Base-by-base conservation (phyloP, 2,888 invertebrate genomes). In the Drosophila pseudotalamancana region DNA sequence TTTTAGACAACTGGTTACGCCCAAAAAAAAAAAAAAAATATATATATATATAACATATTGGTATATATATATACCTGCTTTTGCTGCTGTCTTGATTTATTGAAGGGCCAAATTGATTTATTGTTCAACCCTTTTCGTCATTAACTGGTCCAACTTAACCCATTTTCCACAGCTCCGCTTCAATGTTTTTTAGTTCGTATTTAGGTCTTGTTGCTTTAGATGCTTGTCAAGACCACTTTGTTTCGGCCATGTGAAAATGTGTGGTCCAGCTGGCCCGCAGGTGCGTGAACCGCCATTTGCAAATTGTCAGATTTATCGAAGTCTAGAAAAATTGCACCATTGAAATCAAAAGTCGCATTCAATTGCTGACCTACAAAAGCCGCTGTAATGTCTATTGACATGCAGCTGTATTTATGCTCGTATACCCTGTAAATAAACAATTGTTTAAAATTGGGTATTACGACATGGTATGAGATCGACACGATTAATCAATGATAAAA, bases 31-130 rank as follows among this genome's bases (percentile, higher is more conserved):
- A 0, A 43, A 5, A 8, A 8, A 56, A n/a, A n/a, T 32, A 21
- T 23, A 32, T 6, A 54, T 5, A 55, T 16, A 21, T 37, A 29
- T 49, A 39, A 16, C 6, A 16, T 18, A 27, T 27, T 27, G 1
- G 8, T 14, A 27, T 8, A 39, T 18, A 53, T 56, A 19, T 48
- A 14, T 23, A 34, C 42, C 27, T 29, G 64, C 23, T 50, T 2
- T 40, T 57, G 39, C 43, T 55, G 49, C 63, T 31, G 43, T 50
- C 46, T 68, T 75, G 80, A 80, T 77, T 77, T 84, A 80, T 81
- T 81, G 73, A 77, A 73, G 71, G 68, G 23, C 60, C 32, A 54
- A 57, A 69, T 74, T 81, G 82, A 84, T 84, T 78, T 78, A 84
- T 82, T 48, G 64, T 31, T 45, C 32, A 57, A 21, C 67, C 57